These are phyloP conservation scores for Microcebus tavaratra DNA, from an alignment of 2,113 vertebrate species.

Conservation along the genomic window DNA sequence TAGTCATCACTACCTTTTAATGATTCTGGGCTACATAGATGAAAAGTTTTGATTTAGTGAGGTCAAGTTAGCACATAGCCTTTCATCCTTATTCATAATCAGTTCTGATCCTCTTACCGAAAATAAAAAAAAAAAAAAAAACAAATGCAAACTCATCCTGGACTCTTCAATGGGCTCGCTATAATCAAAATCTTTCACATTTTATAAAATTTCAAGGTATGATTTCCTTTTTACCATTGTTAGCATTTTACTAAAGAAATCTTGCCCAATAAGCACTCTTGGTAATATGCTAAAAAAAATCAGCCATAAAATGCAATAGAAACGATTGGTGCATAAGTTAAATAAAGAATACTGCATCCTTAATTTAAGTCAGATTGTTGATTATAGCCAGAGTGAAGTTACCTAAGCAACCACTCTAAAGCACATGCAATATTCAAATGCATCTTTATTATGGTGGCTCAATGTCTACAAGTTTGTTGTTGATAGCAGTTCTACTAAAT, in stretches of 20 bases:
- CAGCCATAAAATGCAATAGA: neutral
- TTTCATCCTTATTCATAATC: neutral
- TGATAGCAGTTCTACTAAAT: slow-evolving; percentile 30
- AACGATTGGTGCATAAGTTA: neutral
- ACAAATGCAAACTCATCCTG: neutral
- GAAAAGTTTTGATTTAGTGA: neutral
- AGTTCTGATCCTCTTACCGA: neutral
- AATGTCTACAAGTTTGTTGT: slow-evolving; percentile 44
- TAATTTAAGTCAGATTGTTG: slow-evolving; percentile 38
- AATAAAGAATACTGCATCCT: neutral
- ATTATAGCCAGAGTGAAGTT: slow-evolving; percentile 42
- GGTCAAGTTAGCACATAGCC: neutral
- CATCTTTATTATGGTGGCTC: slow-evolving; percentile 9
- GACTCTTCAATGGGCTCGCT: neutral
- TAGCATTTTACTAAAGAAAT: neutral
- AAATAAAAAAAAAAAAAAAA: neutral
- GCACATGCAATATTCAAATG: slow-evolving; percentile 23
- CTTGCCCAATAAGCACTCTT: neutral
- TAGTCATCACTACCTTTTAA: neutral
- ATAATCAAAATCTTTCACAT: neutral
- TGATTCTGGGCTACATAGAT: neutral
- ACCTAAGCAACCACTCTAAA: slow-evolving; percentile 41
- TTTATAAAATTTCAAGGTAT: neutral
- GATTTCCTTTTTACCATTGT: neutral
- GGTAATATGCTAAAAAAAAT: neutral